These are phyloP conservation scores for Pholis gunnellus DNA, from an alignment of 2,113 vertebrate species.

Conservation along the genomic window DNA sequence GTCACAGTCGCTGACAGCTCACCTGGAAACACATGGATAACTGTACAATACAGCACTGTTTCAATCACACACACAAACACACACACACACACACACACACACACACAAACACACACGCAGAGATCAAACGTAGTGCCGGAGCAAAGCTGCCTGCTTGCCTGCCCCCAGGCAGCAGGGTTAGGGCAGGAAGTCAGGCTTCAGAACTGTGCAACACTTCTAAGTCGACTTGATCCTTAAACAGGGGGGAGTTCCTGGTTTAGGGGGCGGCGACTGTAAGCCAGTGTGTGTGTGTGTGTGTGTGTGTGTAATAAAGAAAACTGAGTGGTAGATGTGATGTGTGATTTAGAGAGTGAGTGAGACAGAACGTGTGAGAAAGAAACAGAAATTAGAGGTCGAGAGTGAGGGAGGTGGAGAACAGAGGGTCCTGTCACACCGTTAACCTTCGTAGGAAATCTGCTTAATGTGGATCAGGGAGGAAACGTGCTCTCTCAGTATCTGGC, in stretches of 20 bases:
- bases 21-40: conserved; percentile 80
- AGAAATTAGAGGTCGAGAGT: conserved; percentile 53
- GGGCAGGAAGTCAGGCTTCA: conserved; percentile 74
- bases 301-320: conserved; percentile 41
- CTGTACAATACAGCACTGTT: conserved; percentile 76
- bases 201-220: conserved; percentile 76
- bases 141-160: conserved; percentile 69
- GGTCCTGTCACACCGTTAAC: conserved; percentile 55
- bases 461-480: conserved; percentile 73
- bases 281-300: conserved; percentile 21
- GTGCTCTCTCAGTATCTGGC: conserved; percentile 43
- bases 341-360: conserved; percentile 55
- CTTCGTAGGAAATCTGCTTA: conserved; percentile 72
- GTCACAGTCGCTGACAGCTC: conserved; percentile 78
- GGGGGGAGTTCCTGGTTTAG: conserved; percentile 52
- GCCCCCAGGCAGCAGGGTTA: conserved; percentile 67
- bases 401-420: conserved; percentile 59
- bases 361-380: conserved; percentile 43
- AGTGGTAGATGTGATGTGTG: conserved; percentile 57
- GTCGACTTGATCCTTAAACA: conserved; percentile 70
- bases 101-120: conserved; percentile 2
- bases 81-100: conserved; percentile 35
- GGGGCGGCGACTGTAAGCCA: conserved; percentile 40
- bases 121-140: conserved; percentile 61
- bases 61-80: conserved; percentile 33